A percentile compares a stretch with the other conserved stretches of the same genome.
Conservation (phyloP, 1,140 invertebrate genomes). For the Anastrepha ludens region DNA sequence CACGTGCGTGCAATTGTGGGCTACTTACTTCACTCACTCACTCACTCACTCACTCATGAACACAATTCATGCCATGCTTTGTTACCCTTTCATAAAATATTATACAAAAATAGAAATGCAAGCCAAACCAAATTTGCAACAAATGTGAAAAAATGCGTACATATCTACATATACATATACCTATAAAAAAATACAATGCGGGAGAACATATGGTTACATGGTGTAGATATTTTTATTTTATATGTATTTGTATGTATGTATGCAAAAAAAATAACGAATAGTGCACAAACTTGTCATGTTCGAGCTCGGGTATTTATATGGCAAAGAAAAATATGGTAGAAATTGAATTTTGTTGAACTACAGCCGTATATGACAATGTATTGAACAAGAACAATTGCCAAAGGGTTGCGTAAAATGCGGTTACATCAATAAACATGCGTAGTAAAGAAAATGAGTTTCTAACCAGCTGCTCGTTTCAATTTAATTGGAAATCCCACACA, state of each 20-base stretch:
- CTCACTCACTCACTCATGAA: background rate
- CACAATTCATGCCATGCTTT: background rate
- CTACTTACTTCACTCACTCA: background rate
- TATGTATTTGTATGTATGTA: too few relatives aligned
- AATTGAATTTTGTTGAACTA: background rate
- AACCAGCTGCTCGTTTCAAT: constrained; percentile 13
- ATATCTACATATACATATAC: too few relatives aligned
- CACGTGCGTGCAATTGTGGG: background rate
- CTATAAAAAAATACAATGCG: too few relatives aligned
- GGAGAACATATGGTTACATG: too few relatives aligned
- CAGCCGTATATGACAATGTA: background rate
- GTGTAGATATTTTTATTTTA: too few relatives aligned
- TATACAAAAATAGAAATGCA: background rate
- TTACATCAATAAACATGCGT: background rate
- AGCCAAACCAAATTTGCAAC: background rate
- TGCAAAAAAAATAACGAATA: too few relatives aligned
- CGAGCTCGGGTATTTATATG: too few relatives aligned
- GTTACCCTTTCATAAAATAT: constrained; percentile 2
- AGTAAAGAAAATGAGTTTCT: background rate
- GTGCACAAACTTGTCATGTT: too few relatives aligned
- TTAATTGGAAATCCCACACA: constrained; percentile 5
- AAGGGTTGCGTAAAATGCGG: background rate
- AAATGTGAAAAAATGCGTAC: background rate
- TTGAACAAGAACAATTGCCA: background rate
- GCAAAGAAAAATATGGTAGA: background rate